Percentiles rank a stretch among this genome's conserved stretches.
phyloP scores from a whole-genome alignment of 2,888 invertebrate species.

The Aphelenchoides bicaudatus region DNA sequence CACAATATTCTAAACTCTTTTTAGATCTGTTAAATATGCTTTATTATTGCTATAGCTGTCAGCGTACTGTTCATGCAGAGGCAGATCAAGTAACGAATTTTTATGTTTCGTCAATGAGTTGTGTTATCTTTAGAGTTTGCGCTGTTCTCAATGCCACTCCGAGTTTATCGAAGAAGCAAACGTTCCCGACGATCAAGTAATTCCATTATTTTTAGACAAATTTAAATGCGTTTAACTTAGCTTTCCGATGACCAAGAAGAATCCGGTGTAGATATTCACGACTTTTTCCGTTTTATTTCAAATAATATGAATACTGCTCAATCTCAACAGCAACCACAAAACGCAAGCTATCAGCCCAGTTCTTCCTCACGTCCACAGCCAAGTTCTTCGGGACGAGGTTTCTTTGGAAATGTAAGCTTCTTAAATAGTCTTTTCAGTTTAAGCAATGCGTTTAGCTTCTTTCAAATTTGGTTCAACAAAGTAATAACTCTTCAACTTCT shows the following conservation, averaged over 20 bases:
- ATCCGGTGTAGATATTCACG: too few species aligned
- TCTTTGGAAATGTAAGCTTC: slow-evolving; percentile 4
- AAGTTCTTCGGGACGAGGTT: neutral
- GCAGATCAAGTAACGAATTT: slow-evolving; percentile 6
- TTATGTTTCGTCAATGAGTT: neutral
- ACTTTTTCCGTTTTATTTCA: too few species aligned
- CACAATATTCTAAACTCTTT: neutral
- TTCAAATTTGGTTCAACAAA: too few species aligned
- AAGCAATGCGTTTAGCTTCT: neutral
- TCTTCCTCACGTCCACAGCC: neutral
- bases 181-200: neutral
- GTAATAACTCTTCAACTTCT: neutral
- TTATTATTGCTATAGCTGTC: slow-evolving; percentile 13
- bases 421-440: neutral
- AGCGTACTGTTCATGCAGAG: slow-evolving; percentile 14
- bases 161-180: slow-evolving; percentile 18
- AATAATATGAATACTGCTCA: too few species aligned
- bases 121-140: neutral
- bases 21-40: slow-evolving; percentile 8
- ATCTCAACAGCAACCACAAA: slow-evolving; percentile 1
- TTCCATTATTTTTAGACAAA: neutral
- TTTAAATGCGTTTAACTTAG: too few species aligned
- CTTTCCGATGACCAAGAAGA: too few species aligned
- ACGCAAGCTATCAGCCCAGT: neutral
- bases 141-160: slow-evolving; percentile 10